Evolutionary conservation across 2,113 vertebrate species (phyloP), one percentile per base, ranked within the genome.

Genomic region (Brachionichthys hirsutus): DNA sequence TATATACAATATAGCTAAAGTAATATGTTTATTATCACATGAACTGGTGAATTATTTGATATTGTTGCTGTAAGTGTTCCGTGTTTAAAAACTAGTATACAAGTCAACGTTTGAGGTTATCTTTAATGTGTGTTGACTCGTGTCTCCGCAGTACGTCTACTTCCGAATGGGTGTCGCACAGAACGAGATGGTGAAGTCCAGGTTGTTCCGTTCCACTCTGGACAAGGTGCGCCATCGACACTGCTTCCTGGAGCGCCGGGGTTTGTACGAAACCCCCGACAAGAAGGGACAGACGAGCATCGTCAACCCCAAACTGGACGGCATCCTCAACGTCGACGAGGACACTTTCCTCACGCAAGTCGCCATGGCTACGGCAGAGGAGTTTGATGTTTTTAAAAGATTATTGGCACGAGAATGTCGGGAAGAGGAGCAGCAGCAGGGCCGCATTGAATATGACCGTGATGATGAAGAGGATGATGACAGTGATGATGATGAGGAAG

Each of bases 111-210:
- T 30, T 30, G 24, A 30, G 4, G 1, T 14, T 35, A 12, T 43
- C 41, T 46, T 2, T 57, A 43, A 2, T 1, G 1, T 40, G 12
- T 58, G 12, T 42, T 50, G 19, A 12, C 36, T 18, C 49, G 14
- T 77, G 35, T 70, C 30, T 73, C 80, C 47, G 9, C 90, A 99
- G 97, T 98, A 98, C 10, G 93, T 82, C 1, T 98, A 95, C 83
- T 99, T 98, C 76, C 88, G 96, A 81, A 97, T 98, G 97, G 96
- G 96, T 0, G 43, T 96, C 24, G 89, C 56, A 62, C 96, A 98
- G 15, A 54, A 56, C 1, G 92, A 93, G 35, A 92, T 98, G 70
- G 86, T 94, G 54, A 92, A 86, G 68, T 87, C 87, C 6, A 83
- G 75, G 7, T 73, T 94, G 5, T 94, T 98, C 62, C 84, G 75